Evolutionary conservation across 64 coral and sea anemone genomes (phyloP), one percentile per base, ranked within the genome.

Genomic region (Pachyseris speciosa): DNA sequence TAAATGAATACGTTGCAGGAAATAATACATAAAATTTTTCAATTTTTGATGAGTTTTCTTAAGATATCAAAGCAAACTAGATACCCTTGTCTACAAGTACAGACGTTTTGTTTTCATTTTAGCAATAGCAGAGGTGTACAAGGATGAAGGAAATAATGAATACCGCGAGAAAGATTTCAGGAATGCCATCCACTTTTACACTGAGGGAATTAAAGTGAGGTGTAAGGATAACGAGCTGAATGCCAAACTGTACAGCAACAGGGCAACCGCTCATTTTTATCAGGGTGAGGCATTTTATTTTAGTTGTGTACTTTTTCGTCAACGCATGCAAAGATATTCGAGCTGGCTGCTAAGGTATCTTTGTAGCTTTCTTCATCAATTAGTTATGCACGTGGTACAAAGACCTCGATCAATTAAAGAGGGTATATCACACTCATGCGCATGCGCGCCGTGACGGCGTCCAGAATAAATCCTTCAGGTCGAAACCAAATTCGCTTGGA

Each of bases 71-170:
- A 20, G 52, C 22, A 0, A 15, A 57, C 12, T 57, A 49, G 47
- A 7, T 49, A 49, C 7, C 15, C 15, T 49, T 49, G 47, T 68
- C 8, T 68, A 1, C 33, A 11, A 11, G 33, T 29, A 20, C 12
- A 84, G 24, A 12, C 39, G 38, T 69, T 52, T 53, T 3, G 7
- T 25, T 67, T 88, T 48, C 45, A 24, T 37, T 30, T 19, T 49
- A 98, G 96, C 92, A 7, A 91, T 72, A 70, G 92, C 96, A 48
- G 75, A 86, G 39, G 84, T 78, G 29, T 94, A 85, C 27, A 98
- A 98, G 83, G 89, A 98, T 4, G 96, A 98, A 67, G 96, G 96
- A 1, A 98, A 98, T 34, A 30, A 89, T 74, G 88, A 88, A 36
- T 94, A 88, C 69, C 92, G 85, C 39, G 84, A 79, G 57, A 84